Base-by-base conservation (phyloP, 1,140 invertebrate species). In the Luehdorfia chinensis region DNA sequence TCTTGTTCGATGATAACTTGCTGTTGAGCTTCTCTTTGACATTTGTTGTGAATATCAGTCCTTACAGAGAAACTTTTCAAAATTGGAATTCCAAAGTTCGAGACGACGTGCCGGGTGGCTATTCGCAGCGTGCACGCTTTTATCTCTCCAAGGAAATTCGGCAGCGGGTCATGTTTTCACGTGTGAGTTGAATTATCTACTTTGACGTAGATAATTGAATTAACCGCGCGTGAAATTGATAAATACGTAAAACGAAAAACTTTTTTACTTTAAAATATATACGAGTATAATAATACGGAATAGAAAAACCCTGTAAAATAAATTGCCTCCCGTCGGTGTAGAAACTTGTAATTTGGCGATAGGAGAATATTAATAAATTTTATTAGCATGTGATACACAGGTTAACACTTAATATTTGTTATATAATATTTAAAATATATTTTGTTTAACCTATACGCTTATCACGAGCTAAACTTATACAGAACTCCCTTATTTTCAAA, bases 21-120 rank as follows among this genome's bases (percentile, higher is more conserved):
- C 47, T 55, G 52, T 58, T 59, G 65, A 65, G 60, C 75, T 57
- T 61, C 66, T 70, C 65, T 76, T 68, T 78, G 76, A 77, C 73
- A 74, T 62, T 68, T 61, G 61, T 72, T 80, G 78, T 83, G 76
- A 84, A 84, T 81, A 75, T 70, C 60, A 67, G 62, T 66, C 59
- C 73, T 83, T 70, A 71, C 77, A 77, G 72, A 65, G 69, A 81
- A 85, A 85, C 67, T 85, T 85, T 83, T 81, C 81, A 81, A 83
- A 85, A 85, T 85, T 85, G 81, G 75, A 85, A 85, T 85, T 85
- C 78, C 78, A 49, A 77, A 84, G 76, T 85, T 80, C 50, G 64
- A 65, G 65, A 66, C 65, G 63, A 84, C 80, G 78, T 80, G 80
- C 68, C 75, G 73, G 70, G 64, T 66, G 73, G 80, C 59, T 50